A percentile compares a stretch with the other conserved stretches of the same genome.
These are phyloP conservation scores for Protaetia brevitarsis DNA, from an alignment of 1,140 invertebrate genomes.

Conservation along the genomic window DNA sequence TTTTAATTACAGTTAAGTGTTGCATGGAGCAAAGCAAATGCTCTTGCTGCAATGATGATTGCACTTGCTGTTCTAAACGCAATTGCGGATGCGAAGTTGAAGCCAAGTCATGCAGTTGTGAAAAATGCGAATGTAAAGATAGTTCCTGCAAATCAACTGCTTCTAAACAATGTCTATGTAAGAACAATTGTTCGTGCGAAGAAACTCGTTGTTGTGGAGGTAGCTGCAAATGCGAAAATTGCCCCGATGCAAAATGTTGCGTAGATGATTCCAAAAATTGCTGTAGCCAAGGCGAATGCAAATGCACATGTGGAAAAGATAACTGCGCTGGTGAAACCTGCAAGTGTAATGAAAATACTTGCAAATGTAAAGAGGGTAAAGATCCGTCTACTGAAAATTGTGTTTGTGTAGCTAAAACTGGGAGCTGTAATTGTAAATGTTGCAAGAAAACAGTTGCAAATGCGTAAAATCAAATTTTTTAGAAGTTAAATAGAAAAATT, in stretches of 20 bases:
- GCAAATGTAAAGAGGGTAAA: not conserved
- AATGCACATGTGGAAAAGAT: not conserved
- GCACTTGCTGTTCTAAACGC: not conserved
- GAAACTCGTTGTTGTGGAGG: slow-evolving; percentile 15
- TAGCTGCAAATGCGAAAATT: slow-evolving; percentile 16
- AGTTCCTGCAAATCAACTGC: not conserved
- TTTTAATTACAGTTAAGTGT: no score
- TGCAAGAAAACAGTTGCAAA: not conserved
- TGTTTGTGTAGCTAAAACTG: no score
- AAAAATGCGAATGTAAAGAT: slow-evolving; percentile 19
- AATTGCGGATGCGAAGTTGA: not conserved
- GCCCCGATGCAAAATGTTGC: not conserved
- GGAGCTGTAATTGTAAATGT: not conserved
- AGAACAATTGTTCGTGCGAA: not conserved
- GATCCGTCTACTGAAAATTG: not conserved
- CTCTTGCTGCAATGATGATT: no score
- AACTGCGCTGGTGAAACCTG: not conserved
- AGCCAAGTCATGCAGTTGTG: slow-evolving; percentile 2
- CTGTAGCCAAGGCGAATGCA: not conserved
- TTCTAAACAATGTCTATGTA: not conserved
- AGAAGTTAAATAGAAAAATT: no score
- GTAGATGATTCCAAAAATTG: not conserved
- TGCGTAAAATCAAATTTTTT: no score
- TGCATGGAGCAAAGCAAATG: no score
- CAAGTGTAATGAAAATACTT: not conserved